A percentile compares a stretch with the other conserved stretches of the same genome.
phyloP scores from a whole-genome alignment of 1,140 invertebrate genomes.

The Metopolophium dirhodum region DNA sequence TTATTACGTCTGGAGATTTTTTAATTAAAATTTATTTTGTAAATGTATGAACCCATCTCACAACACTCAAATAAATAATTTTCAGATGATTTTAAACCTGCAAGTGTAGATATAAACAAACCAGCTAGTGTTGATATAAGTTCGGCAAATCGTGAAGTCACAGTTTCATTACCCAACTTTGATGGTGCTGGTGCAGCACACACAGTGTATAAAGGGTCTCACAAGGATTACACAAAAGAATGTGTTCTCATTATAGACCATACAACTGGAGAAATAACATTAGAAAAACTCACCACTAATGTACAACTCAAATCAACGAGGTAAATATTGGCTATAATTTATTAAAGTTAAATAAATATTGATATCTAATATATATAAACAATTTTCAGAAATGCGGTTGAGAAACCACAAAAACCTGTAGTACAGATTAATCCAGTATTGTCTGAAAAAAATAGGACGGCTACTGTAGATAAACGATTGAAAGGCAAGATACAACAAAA shows the following conservation, averaged over 20 bases:
- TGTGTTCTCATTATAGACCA: conserved; percentile 94
- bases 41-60: neutral
- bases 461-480: conserved; percentile 44
- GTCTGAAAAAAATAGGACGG: conserved; percentile 46
- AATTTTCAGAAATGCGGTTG: conserved; percentile 48
- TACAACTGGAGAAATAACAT: conserved; percentile 86
- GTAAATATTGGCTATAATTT: conserved; percentile 60
- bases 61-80: conserved; percentile 61
- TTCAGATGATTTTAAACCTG: conserved; percentile 96
- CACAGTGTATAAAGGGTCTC: conserved; percentile 93
- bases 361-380: neutral
- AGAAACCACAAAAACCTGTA: conserved; percentile 54
- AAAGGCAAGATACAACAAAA: conserved; percentile 46
- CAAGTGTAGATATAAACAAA: conserved; percentile 90
- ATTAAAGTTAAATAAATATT: neutral
- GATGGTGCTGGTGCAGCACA: conserved; percentile 86
- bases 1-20: neutral
- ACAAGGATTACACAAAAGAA: conserved; percentile 88
- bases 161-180: conserved; percentile 92
- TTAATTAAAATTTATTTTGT: neutral
- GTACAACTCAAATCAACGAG: conserved; percentile 95
- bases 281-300: conserved; percentile 89
- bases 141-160: conserved; percentile 80
- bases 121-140: conserved; percentile 88
- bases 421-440: conserved; percentile 46